phyloP scores from a whole-genome alignment of 2,113 vertebrate species.

The Chlorodrepanis virens region DNA sequence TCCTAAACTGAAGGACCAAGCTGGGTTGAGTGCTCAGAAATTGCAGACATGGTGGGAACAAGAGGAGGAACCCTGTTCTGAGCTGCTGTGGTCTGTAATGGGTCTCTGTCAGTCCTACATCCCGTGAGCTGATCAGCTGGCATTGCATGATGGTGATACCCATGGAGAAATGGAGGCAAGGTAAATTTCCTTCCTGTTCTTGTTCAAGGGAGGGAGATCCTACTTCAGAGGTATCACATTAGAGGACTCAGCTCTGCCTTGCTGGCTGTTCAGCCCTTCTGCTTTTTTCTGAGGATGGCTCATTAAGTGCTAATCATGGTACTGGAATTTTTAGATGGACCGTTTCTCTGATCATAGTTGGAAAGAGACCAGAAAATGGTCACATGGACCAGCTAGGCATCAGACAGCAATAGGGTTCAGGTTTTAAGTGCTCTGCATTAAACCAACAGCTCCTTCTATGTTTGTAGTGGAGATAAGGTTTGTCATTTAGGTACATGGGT shows the following conservation, averaged over 20 bases:
- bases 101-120: not conserved
- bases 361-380: not conserved
- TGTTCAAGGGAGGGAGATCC: not conserved
- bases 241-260: not conserved
- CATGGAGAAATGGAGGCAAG: not conserved
- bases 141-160: not conserved
- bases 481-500: not conserved
- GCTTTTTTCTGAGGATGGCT: not conserved
- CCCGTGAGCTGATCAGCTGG: not conserved
- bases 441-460: not conserved
- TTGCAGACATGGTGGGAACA: accelerated
- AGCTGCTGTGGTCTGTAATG: not conserved
- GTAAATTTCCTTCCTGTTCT: not conserved
- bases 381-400: not conserved
- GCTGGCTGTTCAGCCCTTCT: not conserved
- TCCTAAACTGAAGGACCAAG: not conserved
- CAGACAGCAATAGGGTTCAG: not conserved
- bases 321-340: not conserved
- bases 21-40: not conserved
- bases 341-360: not conserved
- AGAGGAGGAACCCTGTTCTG: not conserved
- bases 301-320: not conserved
- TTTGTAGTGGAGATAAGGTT: not conserved
- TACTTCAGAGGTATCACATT: not conserved
- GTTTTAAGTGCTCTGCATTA: not conserved